Conservation (phyloP, 2,888 invertebrate genomes). For the Xylophagus ater region DNA sequence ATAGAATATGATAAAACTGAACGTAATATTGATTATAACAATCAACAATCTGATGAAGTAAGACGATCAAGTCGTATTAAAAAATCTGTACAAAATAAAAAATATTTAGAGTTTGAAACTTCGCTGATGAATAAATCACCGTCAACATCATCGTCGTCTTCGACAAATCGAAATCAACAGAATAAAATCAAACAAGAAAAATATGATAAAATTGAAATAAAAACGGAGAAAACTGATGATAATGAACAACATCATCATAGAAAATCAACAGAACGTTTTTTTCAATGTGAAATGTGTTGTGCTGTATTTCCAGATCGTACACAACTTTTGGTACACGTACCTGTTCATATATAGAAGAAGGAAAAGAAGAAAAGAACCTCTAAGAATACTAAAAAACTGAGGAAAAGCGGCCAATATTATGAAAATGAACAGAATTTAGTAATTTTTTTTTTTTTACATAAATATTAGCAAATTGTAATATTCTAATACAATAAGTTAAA, state of each 20-base stretch:
- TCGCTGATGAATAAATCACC: conserved; percentile 15
- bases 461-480: no score
- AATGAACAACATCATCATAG: background rate
- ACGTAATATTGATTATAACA: conserved; percentile 14
- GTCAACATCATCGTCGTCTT: background rate
- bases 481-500: no score
- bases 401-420: no score
- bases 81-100: conserved; percentile 24
- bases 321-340: conserved; percentile 64
- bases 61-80: conserved; percentile 24
- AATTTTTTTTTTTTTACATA: no score
- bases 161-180: no score
- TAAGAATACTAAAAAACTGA: no score
- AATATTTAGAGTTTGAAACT: conserved; percentile 26
- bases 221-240: conserved; percentile 9
- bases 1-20: conserved; percentile 12
- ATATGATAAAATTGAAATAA: conserved; percentile 13
- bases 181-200: conserved; percentile 9
- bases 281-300: conserved; percentile 74
- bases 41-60: conserved; percentile 17
- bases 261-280: conserved; percentile 40
- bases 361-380: no score
- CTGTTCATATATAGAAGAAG: conserved; percentile 68
- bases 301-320: conserved; percentile 62
- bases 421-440: no score